Evolutionary conservation across 2,888 invertebrate species (phyloP), one percentile per base, ranked within the genome.

Genomic region (Drosophila anomalipes): DNA sequence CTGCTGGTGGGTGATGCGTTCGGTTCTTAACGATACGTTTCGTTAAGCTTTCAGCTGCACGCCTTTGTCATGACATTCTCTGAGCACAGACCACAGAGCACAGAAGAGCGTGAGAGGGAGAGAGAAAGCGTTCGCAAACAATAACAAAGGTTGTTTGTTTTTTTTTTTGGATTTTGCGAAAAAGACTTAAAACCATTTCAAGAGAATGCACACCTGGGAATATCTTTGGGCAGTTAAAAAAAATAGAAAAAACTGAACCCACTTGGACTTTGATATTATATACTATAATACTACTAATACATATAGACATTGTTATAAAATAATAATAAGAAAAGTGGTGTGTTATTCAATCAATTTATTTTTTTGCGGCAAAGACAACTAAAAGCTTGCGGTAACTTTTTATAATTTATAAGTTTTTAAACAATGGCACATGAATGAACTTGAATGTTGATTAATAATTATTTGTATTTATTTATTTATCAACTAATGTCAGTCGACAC

Each of bases 241-340:
- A 61, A 51, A 37, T 7, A 39, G 16, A 37, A 54, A 56, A 57
- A 30, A 14, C 4, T 16, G 7, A 62, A 14, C 9, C 58, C 54
- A 61, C 7, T 68, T 68, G 76, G 28, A 79, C 80, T 68, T 79
- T 79, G 80, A n/a, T 26, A 54, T 26, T 33, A 28, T 41, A 30
- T 12, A 60, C 10, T 63, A 63, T 47, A 44, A 33, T 12, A 12
- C 33, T 12, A 12, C 12, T 33, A 12, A 1, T 19, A 37, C 19
- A 3, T 37, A 26, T 14, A 63, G 63, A 28, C 28, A 41, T 66
- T 22, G 28, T 49, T 9, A 37, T 35, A 26, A 47, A 37, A 54
- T 33, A 58, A 39, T 37, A 59, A 22, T 22, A 26, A 16, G 37
- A 28, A 47, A 54, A 14, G 44, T 52, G 41, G 54, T 30, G 35